A percentile compares a stretch with the other conserved stretches of the same genome.
phyloP scores from a whole-genome alignment of 1,140 invertebrate species.

The Nephila pilipes region DNA sequence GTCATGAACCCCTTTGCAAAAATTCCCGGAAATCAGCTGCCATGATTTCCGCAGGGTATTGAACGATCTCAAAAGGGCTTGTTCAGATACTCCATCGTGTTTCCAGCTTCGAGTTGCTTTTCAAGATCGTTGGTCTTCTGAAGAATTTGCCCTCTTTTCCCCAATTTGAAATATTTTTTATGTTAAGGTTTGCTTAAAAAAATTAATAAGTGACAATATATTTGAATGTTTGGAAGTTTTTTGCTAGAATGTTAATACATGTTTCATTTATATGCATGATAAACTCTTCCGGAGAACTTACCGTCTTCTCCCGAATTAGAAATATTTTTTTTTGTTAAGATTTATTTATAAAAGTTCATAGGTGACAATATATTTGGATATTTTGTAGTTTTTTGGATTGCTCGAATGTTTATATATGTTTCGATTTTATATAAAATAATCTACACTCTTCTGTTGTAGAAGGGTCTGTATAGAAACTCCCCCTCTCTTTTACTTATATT shows the following conservation, averaged over 20 bases:
- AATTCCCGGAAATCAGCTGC: conserved; percentile 11
- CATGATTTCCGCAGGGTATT: conserved; percentile 62
- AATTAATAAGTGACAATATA: background rate
- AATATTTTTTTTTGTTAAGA: too few species aligned
- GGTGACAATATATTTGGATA: too few species aligned
- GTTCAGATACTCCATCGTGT: conserved; percentile 46
- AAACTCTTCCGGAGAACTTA: too few species aligned
- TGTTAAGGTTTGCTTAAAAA: background rate
- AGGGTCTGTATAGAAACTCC: too few species aligned
- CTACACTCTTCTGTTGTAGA: too few species aligned
- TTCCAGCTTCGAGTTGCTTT: conserved; percentile 14
- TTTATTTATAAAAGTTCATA: too few species aligned
- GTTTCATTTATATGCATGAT: too few species aligned
- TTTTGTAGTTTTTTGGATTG: too few species aligned
- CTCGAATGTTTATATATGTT: too few species aligned
- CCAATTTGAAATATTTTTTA: background rate
- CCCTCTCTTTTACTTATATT: too few species aligned
- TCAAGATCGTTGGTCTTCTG: conserved; percentile 6
- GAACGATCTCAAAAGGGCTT: conserved; percentile 48
- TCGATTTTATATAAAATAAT: too few species aligned
- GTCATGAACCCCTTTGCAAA: background rate
- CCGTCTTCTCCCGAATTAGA: too few species aligned
- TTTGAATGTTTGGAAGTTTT: background rate
- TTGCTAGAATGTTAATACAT: background rate
- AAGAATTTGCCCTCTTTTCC: background rate